These are phyloP conservation scores for Procambarus virginalis DNA, from an alignment of 1,140 invertebrate species.

Conservation along the genomic window DNA sequence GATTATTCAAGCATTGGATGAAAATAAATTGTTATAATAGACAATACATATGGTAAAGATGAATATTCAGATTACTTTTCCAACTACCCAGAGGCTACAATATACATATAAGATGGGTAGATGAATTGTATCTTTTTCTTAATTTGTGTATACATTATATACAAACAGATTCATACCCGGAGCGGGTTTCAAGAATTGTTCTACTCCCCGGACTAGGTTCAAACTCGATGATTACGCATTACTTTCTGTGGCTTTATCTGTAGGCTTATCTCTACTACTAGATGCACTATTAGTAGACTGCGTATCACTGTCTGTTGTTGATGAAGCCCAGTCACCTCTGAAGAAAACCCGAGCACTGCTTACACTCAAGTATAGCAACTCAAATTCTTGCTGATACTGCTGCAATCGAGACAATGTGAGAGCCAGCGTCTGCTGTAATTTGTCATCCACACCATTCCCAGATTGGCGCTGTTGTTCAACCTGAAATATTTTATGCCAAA, in stretches of 20 bases:
- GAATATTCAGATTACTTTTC: too few relatives aligned
- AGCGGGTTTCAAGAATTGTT: too few relatives aligned
- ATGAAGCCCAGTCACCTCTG: conserved; percentile 69
- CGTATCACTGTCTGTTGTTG: conserved; percentile 44
- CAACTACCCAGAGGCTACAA: too few relatives aligned
- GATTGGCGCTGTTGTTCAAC: conserved; percentile 56
- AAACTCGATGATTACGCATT: background rate
- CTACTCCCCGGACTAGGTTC: too few relatives aligned
- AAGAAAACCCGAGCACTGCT: conserved; percentile 97
- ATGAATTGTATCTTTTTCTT: too few relatives aligned
- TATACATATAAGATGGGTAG: too few relatives aligned
- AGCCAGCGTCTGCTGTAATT: conserved; percentile 94
- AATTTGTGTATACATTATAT: too few relatives aligned
- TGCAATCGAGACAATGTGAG: conserved; percentile 80
- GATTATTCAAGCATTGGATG: too few relatives aligned
- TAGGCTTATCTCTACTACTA: conserved; percentile 35
- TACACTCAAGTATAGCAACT: conserved; percentile 91
- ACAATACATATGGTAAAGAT: too few relatives aligned
- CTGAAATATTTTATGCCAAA: background rate
- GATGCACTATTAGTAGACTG: conserved; percentile 51
- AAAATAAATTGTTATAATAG: too few relatives aligned
- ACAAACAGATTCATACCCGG: too few relatives aligned
- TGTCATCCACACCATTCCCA: conserved; percentile 79
- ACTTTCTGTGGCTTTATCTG: conserved; percentile 11
- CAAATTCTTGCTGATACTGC: conserved; percentile 84